These are phyloP conservation scores for Podarcis lilfordi DNA, from an alignment of 2,797 vertebrate species.

Conservation along the genomic window DNA sequence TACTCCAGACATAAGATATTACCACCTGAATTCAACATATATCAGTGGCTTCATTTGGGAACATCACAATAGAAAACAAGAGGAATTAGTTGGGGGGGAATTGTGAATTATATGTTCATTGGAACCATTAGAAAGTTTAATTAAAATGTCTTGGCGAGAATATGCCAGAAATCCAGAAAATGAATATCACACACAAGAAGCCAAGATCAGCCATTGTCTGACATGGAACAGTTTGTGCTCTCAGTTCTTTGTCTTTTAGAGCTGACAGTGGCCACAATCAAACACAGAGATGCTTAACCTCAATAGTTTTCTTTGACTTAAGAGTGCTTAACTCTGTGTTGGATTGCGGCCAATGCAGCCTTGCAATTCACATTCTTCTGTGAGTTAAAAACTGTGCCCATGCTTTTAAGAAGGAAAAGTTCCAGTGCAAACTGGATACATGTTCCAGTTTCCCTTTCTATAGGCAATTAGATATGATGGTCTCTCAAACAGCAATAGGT, in stretches of 20 bases:
- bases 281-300: background rate
- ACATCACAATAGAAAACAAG: conserved; percentile 39
- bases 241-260: background rate
- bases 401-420: background rate
- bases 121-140: conserved; percentile 1
- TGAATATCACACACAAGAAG: background rate
- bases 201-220: background rate
- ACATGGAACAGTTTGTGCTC: conserved; percentile 3
- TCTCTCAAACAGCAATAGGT: background rate
- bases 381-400: background rate
- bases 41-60: conserved; percentile 52
- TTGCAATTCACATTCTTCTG: background rate
- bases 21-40: conserved; percentile 61
- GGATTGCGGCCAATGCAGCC: background rate
- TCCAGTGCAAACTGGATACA: background rate
- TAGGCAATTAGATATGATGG: background rate
- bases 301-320: background rate
- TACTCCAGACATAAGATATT: conserved; percentile 54
- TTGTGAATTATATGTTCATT: background rate
- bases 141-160: background rate
- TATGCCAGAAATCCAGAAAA: background rate
- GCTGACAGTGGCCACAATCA: background rate
- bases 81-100: background rate
- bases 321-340: background rate
- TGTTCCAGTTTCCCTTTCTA: background rate